These are phyloP conservation scores for Azorinus chamasolen DNA, from an alignment of 2,888 invertebrate species.

Conservation along the genomic window DNA sequence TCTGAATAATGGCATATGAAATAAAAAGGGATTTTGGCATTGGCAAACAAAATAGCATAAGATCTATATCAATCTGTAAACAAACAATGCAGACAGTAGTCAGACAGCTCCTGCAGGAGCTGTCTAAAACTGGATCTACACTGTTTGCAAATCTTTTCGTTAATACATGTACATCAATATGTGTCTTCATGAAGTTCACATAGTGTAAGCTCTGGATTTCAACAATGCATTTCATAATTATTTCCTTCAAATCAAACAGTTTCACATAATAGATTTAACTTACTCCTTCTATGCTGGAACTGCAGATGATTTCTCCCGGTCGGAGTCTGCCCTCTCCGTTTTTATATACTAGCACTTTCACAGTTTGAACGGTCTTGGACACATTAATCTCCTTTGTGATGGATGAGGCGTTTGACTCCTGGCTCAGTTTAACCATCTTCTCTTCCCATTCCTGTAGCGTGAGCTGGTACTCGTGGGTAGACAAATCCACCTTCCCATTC, in stretches of 20 bases:
- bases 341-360: slow-evolving; percentile 85
- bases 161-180: background rate
- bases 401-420: slow-evolving; percentile 78
- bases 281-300: slow-evolving; percentile 85
- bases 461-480: slow-evolving; percentile 83
- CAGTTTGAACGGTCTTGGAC: slow-evolving; percentile 80
- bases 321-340: slow-evolving; percentile 85
- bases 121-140: background rate
- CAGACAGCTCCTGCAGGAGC: no score
- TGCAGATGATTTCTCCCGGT: slow-evolving; percentile 83
- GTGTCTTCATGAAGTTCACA: no score
- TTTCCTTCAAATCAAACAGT: no score
- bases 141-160: background rate
- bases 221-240: no score
- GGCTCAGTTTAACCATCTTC: slow-evolving; percentile 75
- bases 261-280: no score
- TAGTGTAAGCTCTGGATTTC: no score
- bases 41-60: no score
- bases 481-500: slow-evolving; percentile 86
- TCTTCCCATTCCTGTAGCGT: slow-evolving; percentile 83
- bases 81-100: no score
- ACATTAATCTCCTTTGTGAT: slow-evolving; percentile 85
- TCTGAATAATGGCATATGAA: no score
- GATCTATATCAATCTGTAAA: no score
- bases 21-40: no score